Conservation (phyloP, 2,797 vertebrate species). For the Syngnathus acus region DNA sequence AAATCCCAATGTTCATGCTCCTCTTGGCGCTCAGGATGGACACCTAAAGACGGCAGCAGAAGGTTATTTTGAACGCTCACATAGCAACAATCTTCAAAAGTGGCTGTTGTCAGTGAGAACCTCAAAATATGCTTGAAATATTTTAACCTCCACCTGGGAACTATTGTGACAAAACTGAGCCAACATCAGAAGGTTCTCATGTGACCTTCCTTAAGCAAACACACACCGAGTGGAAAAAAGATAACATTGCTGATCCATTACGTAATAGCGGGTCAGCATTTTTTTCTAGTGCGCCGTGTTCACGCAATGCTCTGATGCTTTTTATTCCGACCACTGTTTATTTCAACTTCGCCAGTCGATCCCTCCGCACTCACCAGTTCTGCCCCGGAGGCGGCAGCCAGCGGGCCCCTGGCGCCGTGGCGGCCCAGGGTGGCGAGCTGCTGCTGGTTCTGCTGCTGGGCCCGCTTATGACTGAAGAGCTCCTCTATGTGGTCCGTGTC, state of each 20-base stretch:
- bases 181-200: neutral
- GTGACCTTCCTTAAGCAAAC: conserved; percentile 49
- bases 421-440: conserved; percentile 35
- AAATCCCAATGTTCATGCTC: conserved; percentile 80
- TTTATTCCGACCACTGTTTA: neutral
- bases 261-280: neutral
- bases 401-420: conserved; percentile 44
- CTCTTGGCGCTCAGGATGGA: conserved; percentile 74
- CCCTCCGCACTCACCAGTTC: conserved; percentile 51
- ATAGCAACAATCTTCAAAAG: neutral
- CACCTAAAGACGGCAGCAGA: conserved; percentile 45
- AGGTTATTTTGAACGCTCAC: neutral
- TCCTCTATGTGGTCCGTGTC: conserved; percentile 76
- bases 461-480: conserved; percentile 71
- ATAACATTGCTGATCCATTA: conserved; percentile 27
- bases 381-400: conserved; percentile 24
- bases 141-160: no score
- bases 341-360: no score
- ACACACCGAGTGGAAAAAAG: conserved; percentile 21
- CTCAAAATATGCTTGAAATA: neutral
- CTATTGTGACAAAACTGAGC: neutral
- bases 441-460: conserved; percentile 15
- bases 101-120: neutral
- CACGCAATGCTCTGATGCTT: no score
- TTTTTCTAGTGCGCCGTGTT: neutral